phyloP scores from a whole-genome alignment of 2,888 invertebrate genomes.

The Tachina grossa region DNA sequence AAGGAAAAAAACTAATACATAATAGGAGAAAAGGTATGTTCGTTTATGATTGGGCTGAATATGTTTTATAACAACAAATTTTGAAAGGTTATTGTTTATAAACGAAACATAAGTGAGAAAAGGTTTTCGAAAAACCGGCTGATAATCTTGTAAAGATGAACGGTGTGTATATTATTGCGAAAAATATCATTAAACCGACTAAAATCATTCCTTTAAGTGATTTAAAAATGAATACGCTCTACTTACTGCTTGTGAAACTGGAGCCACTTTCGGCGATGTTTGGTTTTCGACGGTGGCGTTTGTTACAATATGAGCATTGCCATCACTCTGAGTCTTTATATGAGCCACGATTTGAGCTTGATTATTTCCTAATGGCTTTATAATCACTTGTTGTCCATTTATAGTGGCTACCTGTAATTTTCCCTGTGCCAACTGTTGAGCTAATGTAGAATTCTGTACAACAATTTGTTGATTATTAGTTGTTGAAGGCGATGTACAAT shows the following conservation, averaged over 20 bases:
- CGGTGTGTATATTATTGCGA: too few species aligned
- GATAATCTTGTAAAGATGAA: too few species aligned
- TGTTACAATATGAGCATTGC: conserved; percentile 82
- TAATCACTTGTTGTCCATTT: conserved; percentile 92
- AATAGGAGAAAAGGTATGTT: too few species aligned
- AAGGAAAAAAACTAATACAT: too few species aligned
- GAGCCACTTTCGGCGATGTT: conserved; percentile 66
- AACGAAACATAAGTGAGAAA: too few species aligned
- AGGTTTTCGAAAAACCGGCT: too few species aligned
- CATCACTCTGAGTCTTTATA: conserved; percentile 85
- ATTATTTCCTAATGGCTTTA: conserved; percentile 90
- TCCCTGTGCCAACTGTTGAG: conserved; percentile 91
- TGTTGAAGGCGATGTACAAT: conserved; percentile 58
- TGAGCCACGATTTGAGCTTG: conserved; percentile 91
- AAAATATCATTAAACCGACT: too few species aligned
- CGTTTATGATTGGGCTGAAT: too few species aligned
- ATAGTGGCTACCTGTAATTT: conserved; percentile 93
- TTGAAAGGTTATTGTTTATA: too few species aligned
- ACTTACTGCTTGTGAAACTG: conserved; percentile 53
- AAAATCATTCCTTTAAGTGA: too few species aligned
- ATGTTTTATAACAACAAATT: too few species aligned
- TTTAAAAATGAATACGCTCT: neutral
- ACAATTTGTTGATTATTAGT: conserved; percentile 86
- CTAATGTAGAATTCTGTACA: conserved; percentile 89
- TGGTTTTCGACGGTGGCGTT: conserved; percentile 77